A percentile compares a stretch with the other conserved stretches of the same genome.
These are phyloP conservation scores for Cancer borealis DNA, from an alignment of 2,888 invertebrate species.

Conservation along the genomic window DNA sequence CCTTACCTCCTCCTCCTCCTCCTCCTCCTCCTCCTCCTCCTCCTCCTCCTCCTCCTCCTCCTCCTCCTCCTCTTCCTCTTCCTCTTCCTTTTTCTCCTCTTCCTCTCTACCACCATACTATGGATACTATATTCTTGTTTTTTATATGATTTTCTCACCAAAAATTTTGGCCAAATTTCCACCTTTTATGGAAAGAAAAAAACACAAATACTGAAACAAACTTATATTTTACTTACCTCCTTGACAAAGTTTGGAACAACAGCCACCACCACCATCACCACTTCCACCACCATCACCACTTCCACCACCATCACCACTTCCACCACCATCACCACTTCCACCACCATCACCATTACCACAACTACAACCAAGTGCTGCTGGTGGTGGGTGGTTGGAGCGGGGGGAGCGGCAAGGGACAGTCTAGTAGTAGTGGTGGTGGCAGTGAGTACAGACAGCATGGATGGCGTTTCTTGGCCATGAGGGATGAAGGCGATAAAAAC, in stretches of 20 bases:
- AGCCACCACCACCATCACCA: too few relatives aligned
- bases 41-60: neutral
- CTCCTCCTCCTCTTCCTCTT: neutral
- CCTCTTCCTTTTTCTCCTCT: neutral
- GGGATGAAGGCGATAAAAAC: slow-evolving; percentile 9
- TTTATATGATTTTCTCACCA: neutral
- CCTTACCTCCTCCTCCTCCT: neutral
- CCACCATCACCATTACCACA: neutral
- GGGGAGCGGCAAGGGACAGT: neutral
- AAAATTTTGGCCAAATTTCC: neutral
- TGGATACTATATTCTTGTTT: neutral
- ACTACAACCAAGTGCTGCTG: neutral
- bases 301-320: too few relatives aligned
- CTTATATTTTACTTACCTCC: neutral
- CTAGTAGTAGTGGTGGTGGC: neutral
- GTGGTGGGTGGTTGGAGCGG: neutral
- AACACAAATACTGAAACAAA: slow-evolving; percentile 23
- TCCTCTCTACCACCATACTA: neutral
- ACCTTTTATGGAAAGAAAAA: neutral
- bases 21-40: neutral
- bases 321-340: too few relatives aligned
- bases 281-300: too few relatives aligned
- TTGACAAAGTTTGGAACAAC: neutral
- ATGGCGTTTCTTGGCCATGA: neutral
- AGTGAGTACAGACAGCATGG: neutral